Base-by-base conservation (phyloP, 1,140 invertebrate species). In the Diploscapter pachys region DNA sequence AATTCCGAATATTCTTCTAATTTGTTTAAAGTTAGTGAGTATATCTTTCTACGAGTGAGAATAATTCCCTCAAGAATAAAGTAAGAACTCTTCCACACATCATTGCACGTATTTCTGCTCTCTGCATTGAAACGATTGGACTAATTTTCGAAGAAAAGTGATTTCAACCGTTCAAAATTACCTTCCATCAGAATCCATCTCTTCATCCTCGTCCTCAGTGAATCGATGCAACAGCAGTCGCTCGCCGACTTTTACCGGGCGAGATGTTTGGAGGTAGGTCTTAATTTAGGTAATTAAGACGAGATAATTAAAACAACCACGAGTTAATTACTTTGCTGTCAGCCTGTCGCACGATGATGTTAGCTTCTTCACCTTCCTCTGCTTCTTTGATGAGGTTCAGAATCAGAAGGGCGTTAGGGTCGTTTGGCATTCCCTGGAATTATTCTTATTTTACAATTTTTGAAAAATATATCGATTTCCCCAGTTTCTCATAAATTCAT, bases 301-400 rank as follows among this genome's bases (percentile, higher is more conserved):
- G 31, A 31, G 31, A 31, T 31, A 31, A 31, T 31, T 31, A 31
- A 31, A 31, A 31, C 31, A 31, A 1, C 31, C 31, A 31, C 31
- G 31, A 31, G 31, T 31, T 31, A 65, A 13, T 6, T 56, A 78
- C 77, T 52, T 76, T 71, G 54, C 31, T 76, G 2, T 77, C 64
- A 3, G 62, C 64, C 50, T 68, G 68, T 2, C 62, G 54, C 56
- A 78, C 69, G 56, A 53, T 62, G 13, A 78, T 77, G 65, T 78
- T 78, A 1, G 77, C 74, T 31, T 66, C 54, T 8, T 66, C 64
- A 65, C 72, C 75, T 48, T 79, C 68, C 4, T 77, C 69, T 31
- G 73, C 69, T 57, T 75, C 73, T 53, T 78, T 78, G 31, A 78
- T 78, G 49, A 78, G 77, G 65, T 76, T 77, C 54, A 78, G 61